These are phyloP conservation scores for Callimorpha dominula DNA, from an alignment of 2,888 invertebrate species.

Conservation along the genomic window DNA sequence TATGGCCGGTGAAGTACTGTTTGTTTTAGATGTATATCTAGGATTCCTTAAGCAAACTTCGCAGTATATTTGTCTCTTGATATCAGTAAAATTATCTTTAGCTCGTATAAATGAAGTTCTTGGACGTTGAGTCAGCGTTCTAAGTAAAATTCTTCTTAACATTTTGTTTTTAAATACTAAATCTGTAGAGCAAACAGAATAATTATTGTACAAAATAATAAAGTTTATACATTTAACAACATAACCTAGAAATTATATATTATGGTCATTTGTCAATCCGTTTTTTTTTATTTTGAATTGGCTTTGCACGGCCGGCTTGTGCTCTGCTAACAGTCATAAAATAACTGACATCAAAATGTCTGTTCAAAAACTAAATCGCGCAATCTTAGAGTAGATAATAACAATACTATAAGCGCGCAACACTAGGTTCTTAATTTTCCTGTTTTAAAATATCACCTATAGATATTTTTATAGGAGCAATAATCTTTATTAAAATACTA, in stretches of 20 bases:
- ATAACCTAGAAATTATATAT: conserved; percentile 9
- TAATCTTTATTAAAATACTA: no score
- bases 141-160: conserved; percentile 52
- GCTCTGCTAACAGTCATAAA: no score
- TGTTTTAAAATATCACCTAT: no score
- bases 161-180: conserved; percentile 31
- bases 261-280: neutral
- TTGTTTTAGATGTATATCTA: conserved; percentile 72
- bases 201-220: neutral
- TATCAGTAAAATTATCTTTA: conserved; percentile 51
- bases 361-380: no score
- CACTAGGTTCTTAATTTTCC: no score
- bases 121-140: conserved; percentile 33
- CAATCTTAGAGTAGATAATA: no score
- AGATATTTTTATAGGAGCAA: no score
- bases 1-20: conserved; percentile 79
- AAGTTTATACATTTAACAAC: neutral
- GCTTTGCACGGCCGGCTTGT: no score
- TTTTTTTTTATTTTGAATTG: neutral
- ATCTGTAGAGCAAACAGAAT: neutral
- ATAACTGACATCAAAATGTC: no score
- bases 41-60: conserved; percentile 73
- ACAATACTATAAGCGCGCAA: no score
- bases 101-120: conserved; percentile 34
- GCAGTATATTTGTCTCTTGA: conserved; percentile 71